Conservation (phyloP, 2,113 vertebrate genomes). For the Paralichthys olivaceus region DNA sequence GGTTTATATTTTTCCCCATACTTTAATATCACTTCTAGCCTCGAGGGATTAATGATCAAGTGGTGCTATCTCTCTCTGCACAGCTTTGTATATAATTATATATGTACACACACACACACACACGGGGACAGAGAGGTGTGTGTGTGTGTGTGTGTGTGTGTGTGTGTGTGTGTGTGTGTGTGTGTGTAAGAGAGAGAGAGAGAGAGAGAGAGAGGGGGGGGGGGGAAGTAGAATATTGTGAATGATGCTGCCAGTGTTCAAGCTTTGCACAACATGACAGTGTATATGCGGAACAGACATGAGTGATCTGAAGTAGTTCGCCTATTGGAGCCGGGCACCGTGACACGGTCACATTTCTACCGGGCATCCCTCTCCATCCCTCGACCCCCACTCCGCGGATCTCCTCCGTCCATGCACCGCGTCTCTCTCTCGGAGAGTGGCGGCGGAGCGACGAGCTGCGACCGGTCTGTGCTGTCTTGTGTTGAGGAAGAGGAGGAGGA, state of each 20-base stretch:
- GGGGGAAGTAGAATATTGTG: constrained; percentile 25
- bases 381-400: background rate
- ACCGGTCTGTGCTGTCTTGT: background rate
- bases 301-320: background rate
- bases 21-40: background rate
- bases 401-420: background rate
- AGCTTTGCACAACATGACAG: constrained; percentile 26
- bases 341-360: background rate
- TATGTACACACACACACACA: background rate
- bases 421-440: background rate
- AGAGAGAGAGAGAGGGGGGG: constrained; percentile 31
- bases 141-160: background rate
- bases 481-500: background rate
- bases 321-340: constrained; percentile 28
- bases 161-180: background rate
- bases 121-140: background rate
- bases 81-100: background rate
- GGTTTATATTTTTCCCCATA: background rate
- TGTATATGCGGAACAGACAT: background rate
- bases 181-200: constrained; percentile 19
- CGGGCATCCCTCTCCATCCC: background rate
- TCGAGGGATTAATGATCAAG: background rate
- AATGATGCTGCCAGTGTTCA: constrained; percentile 33
- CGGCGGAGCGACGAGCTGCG: background rate
- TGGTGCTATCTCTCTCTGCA: background rate